A percentile compares a stretch with the other conserved stretches of the same genome.
These are phyloP conservation scores for Calonectris borealis DNA, from an alignment of 2,113 vertebrate genomes.

Conservation along the genomic window DNA sequence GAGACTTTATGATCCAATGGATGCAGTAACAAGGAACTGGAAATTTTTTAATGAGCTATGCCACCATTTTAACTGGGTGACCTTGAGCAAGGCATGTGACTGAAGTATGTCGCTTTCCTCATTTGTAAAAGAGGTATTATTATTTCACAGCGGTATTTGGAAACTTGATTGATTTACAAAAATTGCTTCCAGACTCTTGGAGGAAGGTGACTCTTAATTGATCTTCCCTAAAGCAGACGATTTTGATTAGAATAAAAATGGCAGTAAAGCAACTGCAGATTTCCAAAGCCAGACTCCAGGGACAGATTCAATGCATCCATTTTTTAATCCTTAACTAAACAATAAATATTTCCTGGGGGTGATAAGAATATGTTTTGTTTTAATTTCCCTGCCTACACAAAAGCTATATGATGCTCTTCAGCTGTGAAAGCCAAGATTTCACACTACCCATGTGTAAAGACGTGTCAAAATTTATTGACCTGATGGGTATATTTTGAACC, in stretches of 20 bases:
- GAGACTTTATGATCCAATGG: background rate
- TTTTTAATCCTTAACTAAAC: slow-evolving; percentile 6
- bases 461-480: background rate
- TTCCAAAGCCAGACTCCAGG: background rate
- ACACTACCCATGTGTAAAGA: background rate
- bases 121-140: background rate
- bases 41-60: background rate
- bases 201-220: slow-evolving; percentile 48
- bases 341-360: slow-evolving; percentile 19
- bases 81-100: background rate
- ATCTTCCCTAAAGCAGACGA: slow-evolving; percentile 30
- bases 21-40: background rate
- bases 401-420: background rate
- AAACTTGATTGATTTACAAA: slow-evolving; percentile 44
- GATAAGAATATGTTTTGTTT: background rate
- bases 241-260: slow-evolving; percentile 44
- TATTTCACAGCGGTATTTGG: background rate
- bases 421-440: background rate
- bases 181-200: slow-evolving; percentile 20
- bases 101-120: background rate
- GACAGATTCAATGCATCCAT: background rate
- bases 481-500: background rate
- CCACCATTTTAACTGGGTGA: background rate
- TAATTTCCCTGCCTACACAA: background rate
- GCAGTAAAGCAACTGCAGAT: background rate